Evolutionary conservation across 2,113 vertebrate genomes (phyloP).

Genomic region (Poeciliopsis turrubarensis): DNA sequence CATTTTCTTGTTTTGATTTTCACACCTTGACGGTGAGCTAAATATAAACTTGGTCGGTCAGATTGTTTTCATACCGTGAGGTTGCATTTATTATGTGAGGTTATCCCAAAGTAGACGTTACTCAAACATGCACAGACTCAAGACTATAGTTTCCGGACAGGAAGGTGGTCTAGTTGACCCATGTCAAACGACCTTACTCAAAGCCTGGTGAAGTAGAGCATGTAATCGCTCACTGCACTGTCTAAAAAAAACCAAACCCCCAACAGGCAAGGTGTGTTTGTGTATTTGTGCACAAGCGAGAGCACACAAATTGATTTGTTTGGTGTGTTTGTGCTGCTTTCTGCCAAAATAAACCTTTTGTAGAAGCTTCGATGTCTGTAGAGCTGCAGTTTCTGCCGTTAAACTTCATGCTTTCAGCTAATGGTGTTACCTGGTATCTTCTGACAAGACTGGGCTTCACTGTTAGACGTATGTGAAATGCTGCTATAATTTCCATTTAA

Average conservation of each 20-base stretch:
- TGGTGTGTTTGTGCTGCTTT: slow-evolving; percentile 22
- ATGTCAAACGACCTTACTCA: slow-evolving; percentile 43
- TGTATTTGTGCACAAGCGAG: slow-evolving; percentile 19
- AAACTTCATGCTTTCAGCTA: slow-evolving; percentile 1
- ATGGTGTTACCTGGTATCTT: not conserved
- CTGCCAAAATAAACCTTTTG: slow-evolving; percentile 1
- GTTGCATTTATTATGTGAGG: slow-evolving; percentile 12
- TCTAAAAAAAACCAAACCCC: slow-evolving; percentile 3
- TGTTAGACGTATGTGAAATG: not conserved
- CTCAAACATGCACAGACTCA: not conserved
- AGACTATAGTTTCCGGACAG: not conserved
- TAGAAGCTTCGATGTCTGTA: not conserved
- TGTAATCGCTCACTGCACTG: slow-evolving; percentile 53
- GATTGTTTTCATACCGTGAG: slow-evolving; percentile 54
- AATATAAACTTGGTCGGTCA: slow-evolving; percentile 52
- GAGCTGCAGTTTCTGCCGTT: not conserved
- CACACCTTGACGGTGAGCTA: slow-evolving; percentile 24
- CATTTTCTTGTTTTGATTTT: slow-evolving; percentile 33
- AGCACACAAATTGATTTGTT: slow-evolving; percentile 42
- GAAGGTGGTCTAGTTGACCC: slow-evolving; percentile 31
- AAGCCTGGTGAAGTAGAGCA: slow-evolving; percentile 64
- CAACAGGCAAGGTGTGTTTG: slow-evolving; percentile 24
- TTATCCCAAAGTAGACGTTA: slow-evolving; percentile 16
- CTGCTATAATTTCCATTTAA: not conserved
- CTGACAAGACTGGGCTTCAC: not conserved